Percentiles rank a stretch among this genome's conserved stretches.
These are phyloP conservation scores for Coregonus clupeaformis DNA, from an alignment of 2,113 vertebrate genomes.

Conservation along the genomic window DNA sequence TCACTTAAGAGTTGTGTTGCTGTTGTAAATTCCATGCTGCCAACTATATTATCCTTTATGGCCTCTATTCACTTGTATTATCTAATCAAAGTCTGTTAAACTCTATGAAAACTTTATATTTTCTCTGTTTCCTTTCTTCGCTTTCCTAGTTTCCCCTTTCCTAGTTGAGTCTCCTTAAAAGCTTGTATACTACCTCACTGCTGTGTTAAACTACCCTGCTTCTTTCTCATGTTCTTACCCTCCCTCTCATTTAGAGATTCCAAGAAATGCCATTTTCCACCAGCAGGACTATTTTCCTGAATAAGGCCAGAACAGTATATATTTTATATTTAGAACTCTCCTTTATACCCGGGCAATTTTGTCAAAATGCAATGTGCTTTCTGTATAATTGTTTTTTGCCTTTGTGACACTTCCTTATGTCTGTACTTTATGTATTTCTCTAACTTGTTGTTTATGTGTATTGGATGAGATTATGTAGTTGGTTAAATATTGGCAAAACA, in stretches of 20 bases:
- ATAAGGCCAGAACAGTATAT: neutral
- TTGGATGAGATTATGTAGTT: constrained; percentile 17
- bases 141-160: constrained; percentile 12
- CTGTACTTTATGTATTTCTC: neutral
- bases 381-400: constrained; percentile 8
- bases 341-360: constrained; percentile 19
- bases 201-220: constrained; percentile 27
- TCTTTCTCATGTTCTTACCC: constrained; percentile 19
- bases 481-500: constrained; percentile 26
- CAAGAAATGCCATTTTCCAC: constrained; percentile 30
- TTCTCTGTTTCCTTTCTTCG: neutral
- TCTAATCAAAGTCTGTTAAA: no score
- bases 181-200: constrained; percentile 58
- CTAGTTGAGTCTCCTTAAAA: neutral
- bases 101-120: no score
- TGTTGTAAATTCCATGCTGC: constrained; percentile 38
- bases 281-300: neutral
- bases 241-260: constrained; percentile 1
- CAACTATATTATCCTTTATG: constrained; percentile 21
- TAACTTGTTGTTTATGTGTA: constrained; percentile 10
- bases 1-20: constrained; percentile 26
- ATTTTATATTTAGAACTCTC: neutral
- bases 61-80: neutral
- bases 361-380: constrained; percentile 11
- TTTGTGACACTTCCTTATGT: constrained; percentile 10